Percentiles rank a stretch among this genome's conserved stretches.
phyloP scores from a whole-genome alignment of 2,113 vertebrate species.

The Smithornis capensis region DNA sequence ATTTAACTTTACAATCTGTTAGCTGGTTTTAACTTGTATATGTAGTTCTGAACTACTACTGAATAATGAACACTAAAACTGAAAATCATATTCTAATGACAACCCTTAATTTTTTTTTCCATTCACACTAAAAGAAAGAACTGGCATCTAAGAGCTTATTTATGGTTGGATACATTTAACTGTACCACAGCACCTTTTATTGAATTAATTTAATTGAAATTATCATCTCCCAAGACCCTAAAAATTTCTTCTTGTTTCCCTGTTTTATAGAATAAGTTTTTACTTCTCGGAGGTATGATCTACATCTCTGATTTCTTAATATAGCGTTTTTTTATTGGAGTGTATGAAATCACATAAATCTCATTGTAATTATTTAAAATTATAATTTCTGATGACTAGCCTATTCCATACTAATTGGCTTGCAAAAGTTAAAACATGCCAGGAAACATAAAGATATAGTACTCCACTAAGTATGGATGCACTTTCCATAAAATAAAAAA shows the following conservation, averaged over 20 bases:
- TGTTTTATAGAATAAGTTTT: not conserved
- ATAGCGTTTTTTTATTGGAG: not conserved
- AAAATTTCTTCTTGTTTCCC: not conserved
- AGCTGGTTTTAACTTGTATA: not conserved
- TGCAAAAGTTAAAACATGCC: not conserved
- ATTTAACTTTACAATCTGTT: not conserved
- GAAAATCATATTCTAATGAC: not conserved
- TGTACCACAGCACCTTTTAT: not conserved
- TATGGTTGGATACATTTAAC: not conserved
- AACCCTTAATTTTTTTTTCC: not conserved
- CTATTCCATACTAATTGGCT: not conserved
- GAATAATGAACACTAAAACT: too few relatives aligned
- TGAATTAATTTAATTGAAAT: not conserved
- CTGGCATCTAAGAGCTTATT: not conserved
- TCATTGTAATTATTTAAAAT: not conserved
- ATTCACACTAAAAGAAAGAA: not conserved
- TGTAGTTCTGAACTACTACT: not conserved
- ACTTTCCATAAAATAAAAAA: not conserved
- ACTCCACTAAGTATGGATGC: not conserved
- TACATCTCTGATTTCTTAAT: not conserved
- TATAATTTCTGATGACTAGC: not conserved
- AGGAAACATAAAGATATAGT: not conserved
- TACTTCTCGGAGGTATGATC: not conserved
- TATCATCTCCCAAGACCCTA: not conserved
- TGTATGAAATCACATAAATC: not conserved